phyloP scores from a whole-genome alignment of 2,113 vertebrate species.

The Protomyctophum bolini region DNA sequence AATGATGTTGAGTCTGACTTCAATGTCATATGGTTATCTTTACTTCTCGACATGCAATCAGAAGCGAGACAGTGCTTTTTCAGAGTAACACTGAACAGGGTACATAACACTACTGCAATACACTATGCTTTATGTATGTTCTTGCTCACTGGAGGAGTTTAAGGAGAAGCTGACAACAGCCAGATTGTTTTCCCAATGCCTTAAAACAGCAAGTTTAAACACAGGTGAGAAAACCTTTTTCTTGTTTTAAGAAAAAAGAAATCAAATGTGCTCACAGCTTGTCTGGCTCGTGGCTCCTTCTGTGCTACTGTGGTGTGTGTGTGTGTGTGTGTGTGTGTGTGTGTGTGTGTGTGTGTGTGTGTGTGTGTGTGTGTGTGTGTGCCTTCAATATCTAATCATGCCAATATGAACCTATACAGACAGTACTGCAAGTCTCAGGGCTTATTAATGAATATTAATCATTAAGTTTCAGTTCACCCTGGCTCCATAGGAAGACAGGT shows the following conservation, averaged over 20 bases:
- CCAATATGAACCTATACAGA: background rate
- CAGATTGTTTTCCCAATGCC: constrained; percentile 68
- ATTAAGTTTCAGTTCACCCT: constrained; percentile 14
- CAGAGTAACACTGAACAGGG: constrained; percentile 71
- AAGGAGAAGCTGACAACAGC: constrained; percentile 61
- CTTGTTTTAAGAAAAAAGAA: background rate
- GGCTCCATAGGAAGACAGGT: constrained; percentile 27
- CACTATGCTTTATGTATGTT: constrained; percentile 37
- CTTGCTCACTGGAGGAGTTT: constrained; percentile 55
- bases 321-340: constrained; percentile 14
- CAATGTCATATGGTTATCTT: constrained; percentile 82
- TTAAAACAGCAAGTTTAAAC: constrained; percentile 52
- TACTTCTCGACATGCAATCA: constrained; percentile 76
- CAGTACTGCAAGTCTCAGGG: constrained; percentile 12
- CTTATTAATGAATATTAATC: constrained; percentile 41
- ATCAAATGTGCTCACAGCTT: constrained; percentile 14
- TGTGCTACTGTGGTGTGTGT: constrained; percentile 1
- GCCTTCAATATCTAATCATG: constrained; percentile 9
- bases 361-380: constrained; percentile 4
- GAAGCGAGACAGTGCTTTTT: constrained; percentile 67
- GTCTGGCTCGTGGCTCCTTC: constrained; percentile 18
- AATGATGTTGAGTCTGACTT: constrained; percentile 72
- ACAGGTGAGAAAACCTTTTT: constrained; percentile 63
- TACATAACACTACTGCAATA: constrained; percentile 27
- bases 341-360: background rate